Evolutionary conservation across 2,888 invertebrate species (phyloP).

Genomic region (Tubulanus polymorphus): DNA sequence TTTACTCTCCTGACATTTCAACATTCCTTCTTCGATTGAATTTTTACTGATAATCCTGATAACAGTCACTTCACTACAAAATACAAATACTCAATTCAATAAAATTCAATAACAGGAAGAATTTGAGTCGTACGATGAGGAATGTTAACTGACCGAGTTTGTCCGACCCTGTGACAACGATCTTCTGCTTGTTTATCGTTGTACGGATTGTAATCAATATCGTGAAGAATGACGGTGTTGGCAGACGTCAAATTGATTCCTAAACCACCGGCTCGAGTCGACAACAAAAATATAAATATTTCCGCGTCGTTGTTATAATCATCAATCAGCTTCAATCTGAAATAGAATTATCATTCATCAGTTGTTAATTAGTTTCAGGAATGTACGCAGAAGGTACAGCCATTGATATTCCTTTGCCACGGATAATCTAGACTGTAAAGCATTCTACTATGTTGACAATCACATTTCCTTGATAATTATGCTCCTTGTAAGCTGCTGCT

Average conservation of each 20-base stretch:
- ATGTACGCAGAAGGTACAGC: not conserved
- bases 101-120: conserved; percentile 3
- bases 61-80: conserved; percentile 73
- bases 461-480: not conserved
- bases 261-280: conserved; percentile 85
- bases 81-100: conserved; percentile 11
- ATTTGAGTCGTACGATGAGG: not conserved
- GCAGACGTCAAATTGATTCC: conserved; percentile 64
- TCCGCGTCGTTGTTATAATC: conserved; percentile 73
- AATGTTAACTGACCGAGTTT: conserved; percentile 55
- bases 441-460: too few species aligned
- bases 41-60: conserved; percentile 78
- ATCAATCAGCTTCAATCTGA: conserved; percentile 85
- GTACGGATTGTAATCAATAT: conserved; percentile 97
- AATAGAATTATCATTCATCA: conserved; percentile 25
- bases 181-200: conserved; percentile 97
- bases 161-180: conserved; percentile 66
- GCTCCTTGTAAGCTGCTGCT: not conserved
- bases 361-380: not conserved
- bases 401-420: not conserved
- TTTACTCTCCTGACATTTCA: conserved; percentile 84
- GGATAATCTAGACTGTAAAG: too few species aligned
- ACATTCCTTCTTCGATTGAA: conserved; percentile 91
- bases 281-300: conserved; percentile 85
- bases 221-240: conserved; percentile 92